phyloP scores from a whole-genome alignment of 2,888 invertebrate genomes.

The Sphinx pinastri region DNA sequence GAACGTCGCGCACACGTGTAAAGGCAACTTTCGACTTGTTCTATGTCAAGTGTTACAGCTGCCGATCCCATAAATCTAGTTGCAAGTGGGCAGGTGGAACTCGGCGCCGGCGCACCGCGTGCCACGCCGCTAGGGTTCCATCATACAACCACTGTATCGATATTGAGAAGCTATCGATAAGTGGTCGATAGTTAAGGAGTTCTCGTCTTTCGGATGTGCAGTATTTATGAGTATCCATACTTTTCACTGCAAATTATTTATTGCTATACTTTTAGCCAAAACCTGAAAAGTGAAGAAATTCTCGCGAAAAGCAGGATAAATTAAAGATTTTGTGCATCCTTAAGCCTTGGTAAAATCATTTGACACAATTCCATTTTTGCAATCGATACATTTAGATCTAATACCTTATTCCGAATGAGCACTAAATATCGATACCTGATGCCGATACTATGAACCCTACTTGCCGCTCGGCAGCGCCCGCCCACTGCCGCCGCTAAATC shows the following conservation, averaged over 20 bases:
- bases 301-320: no score
- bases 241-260: no score
- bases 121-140: neutral
- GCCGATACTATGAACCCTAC: neutral
- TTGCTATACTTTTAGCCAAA: no score
- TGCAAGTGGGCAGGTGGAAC: constrained; percentile 65
- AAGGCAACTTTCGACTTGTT: constrained; percentile 51
- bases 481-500: constrained; percentile 45
- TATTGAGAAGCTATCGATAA: constrained; percentile 27
- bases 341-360: no score
- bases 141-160: neutral
- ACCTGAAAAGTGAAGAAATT: no score
- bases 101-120: constrained; percentile 64
- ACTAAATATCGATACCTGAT: neutral
- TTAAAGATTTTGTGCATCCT: no score
- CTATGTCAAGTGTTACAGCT: constrained; percentile 36
- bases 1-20: constrained; percentile 44
- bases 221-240: no score
- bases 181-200: no score
- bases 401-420: neutral
- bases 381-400: neutral
- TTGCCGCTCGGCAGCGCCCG: constrained; percentile 43
- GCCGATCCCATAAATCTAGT: constrained; percentile 63
- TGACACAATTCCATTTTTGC: no score
- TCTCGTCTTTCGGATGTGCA: no score